Conservation (phyloP, 1,140 invertebrate species). For the Meloidogyne hapla region DNA sequence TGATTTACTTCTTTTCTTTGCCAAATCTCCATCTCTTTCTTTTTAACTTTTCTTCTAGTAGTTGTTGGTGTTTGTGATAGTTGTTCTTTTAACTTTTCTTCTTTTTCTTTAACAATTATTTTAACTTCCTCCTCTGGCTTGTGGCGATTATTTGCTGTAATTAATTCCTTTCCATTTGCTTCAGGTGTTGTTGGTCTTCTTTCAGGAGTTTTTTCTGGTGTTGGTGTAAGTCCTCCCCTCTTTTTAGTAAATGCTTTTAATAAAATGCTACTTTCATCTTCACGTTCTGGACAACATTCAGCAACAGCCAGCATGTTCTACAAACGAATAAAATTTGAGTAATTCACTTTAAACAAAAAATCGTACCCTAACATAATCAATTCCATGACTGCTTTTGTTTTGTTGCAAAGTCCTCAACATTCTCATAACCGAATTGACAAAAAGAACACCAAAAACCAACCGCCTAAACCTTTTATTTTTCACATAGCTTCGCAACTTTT, state of each 20-base stretch:
- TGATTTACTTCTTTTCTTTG: conserved; percentile 27
- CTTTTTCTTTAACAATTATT: conserved; percentile 9
- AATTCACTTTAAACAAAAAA: not conserved
- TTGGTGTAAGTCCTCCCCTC: not conserved
- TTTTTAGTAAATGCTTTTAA: conserved; percentile 8
- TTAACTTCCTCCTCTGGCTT: not conserved
- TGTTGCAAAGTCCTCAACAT: conserved; percentile 47
- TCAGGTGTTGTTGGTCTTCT: conserved; percentile 39
- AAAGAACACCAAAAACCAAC: conserved; percentile 57
- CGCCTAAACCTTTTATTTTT: conserved; percentile 54
- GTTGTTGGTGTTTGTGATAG: not conserved
- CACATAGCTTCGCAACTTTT: conserved; percentile 54
- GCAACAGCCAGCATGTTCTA: conserved; percentile 30
- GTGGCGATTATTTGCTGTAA: no score
- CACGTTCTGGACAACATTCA: not conserved
- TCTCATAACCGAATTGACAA: conserved; percentile 47
- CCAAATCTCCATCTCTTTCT: not conserved
- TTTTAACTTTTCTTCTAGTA: conserved; percentile 28
- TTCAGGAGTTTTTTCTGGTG: conserved; percentile 35
- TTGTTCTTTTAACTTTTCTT: no score
- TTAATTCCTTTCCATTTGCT: conserved; percentile 25
- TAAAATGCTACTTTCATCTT: not conserved
- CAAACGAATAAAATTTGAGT: conserved; percentile 27
- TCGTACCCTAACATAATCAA: conserved; percentile 54
- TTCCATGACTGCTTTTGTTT: conserved; percentile 51